Base-by-base conservation (phyloP, 2,888 invertebrate genomes). In the Pyrgus malvae region DNA sequence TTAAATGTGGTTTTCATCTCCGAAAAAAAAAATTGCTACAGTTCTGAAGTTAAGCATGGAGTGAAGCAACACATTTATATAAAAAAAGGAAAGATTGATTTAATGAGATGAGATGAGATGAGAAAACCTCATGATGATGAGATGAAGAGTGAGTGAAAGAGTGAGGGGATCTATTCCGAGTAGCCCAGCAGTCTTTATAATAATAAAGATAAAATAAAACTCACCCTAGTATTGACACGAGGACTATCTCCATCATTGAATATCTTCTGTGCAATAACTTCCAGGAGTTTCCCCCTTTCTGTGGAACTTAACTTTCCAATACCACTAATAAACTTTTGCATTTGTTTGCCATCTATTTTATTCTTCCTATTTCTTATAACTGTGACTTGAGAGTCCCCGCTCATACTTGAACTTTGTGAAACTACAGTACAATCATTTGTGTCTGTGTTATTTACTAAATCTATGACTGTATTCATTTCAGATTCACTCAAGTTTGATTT, bases 311-410 rank as follows among this genome's bases (percentile, higher is more conserved):
- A 57, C 11, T 78, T 74, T 1, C 74, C 72, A 8, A 89, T 78
- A 2, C 81, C 80, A n/a, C 66, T 72, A 0, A 75, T 75, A 56
- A 84, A 77, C 12, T 70, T 78, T 9, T 62, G 64, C 31, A 86
- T 65, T 33, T 74, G 65, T 14, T 55, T 64, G 0, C 60, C 60
- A 7, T 64, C 67, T 19, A 59, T 9, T 58, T 61, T 57, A 21
- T 58, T 54, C 17, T 60, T 66, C 29, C 38, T 59, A 7, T 63
- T 65, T 27, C 68, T 73, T 16, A 62, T 60, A 56, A 88, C 73
- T 0, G 88, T 87, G 0, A 88, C 80, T 2, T 87, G 75, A 0
- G 89, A 88, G 27, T 86, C 87, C 0, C 80, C 80, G 12, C 81
- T 84, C 70, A 82, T 74, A 1, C 67, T 75, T 0, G 64, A 49